These are phyloP conservation scores for Thymelicus acteon DNA, from an alignment of 2,888 invertebrate genomes.

Conservation along the genomic window DNA sequence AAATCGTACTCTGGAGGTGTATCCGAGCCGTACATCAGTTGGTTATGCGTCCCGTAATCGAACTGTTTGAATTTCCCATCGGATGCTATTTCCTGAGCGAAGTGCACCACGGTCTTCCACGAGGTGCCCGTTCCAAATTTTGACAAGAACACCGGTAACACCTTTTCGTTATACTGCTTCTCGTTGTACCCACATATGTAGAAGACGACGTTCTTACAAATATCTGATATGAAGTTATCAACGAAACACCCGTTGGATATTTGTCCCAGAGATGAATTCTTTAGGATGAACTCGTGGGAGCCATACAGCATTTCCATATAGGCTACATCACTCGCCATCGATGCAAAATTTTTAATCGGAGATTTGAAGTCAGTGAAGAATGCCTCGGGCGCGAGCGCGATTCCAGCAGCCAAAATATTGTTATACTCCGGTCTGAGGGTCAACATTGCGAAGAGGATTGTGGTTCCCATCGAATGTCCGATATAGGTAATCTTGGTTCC, in stretches of 20 bases:
- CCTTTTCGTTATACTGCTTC: conserved; percentile 87
- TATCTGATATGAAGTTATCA: conserved; percentile 74
- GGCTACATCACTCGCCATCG: conserved; percentile 84
- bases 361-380: conserved; percentile 87
- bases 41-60: conserved; percentile 88
- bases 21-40: conserved; percentile 80
- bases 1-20: conserved; percentile 87
- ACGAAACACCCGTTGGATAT: conserved; percentile 84
- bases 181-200: conserved; percentile 89
- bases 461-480: conserved; percentile 97
- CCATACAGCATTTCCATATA: conserved; percentile 87
- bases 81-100: conserved; percentile 83
- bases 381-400: conserved; percentile 89
- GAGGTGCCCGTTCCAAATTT: conserved; percentile 91
- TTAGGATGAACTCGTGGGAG: conserved; percentile 89
- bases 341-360: conserved; percentile 87
- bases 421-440: conserved; percentile 88
- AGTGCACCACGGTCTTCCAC: conserved; percentile 89
- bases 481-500: conserved; percentile 86
- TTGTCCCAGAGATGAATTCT: conserved; percentile 82
- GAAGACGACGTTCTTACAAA: conserved; percentile 90
- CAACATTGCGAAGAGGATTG: conserved; percentile 89
- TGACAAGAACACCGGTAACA: conserved; percentile 88
- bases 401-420: conserved; percentile 85
- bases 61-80: conserved; percentile 86